phyloP scores from a whole-genome alignment of 2,113 vertebrate species.

The Struthio camelus region DNA sequence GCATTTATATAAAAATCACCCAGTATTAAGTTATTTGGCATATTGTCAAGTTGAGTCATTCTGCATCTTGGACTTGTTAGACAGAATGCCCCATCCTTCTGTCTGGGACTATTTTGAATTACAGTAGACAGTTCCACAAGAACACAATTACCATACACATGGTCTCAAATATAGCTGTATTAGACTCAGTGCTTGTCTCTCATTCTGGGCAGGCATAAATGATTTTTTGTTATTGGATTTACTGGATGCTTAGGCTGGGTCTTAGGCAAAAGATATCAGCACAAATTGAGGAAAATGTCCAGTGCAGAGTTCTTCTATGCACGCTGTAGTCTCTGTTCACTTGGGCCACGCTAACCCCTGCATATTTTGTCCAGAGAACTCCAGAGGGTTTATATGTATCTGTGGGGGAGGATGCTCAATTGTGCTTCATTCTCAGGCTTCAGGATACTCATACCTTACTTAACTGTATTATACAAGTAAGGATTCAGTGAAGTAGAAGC shows the following conservation, averaged over 20 bases:
- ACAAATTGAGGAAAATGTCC: not conserved
- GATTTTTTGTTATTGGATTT: not conserved
- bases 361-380: not conserved
- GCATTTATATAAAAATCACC: not conserved
- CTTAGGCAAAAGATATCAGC: not conserved
- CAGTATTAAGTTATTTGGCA: not conserved
- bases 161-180: not conserved
- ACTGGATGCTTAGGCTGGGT: not conserved
- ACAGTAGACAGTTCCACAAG: not conserved
- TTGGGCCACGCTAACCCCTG: not conserved
- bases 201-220: not conserved
- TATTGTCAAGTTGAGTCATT: not conserved
- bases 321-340: not conserved
- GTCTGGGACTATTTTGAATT: not conserved
- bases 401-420: not conserved
- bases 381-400: not conserved
- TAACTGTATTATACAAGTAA: not conserved
- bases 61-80: not conserved
- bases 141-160: not conserved
- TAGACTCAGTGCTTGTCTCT: not conserved
- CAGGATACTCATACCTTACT: not conserved
- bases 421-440: not conserved
- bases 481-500: slow-evolving; percentile 1
- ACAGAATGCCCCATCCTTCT: not conserved
- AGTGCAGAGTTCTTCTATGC: not conserved